Base-by-base conservation (phyloP, 2,797 vertebrate genomes). In the Geotrypetes seraphini region DNA sequence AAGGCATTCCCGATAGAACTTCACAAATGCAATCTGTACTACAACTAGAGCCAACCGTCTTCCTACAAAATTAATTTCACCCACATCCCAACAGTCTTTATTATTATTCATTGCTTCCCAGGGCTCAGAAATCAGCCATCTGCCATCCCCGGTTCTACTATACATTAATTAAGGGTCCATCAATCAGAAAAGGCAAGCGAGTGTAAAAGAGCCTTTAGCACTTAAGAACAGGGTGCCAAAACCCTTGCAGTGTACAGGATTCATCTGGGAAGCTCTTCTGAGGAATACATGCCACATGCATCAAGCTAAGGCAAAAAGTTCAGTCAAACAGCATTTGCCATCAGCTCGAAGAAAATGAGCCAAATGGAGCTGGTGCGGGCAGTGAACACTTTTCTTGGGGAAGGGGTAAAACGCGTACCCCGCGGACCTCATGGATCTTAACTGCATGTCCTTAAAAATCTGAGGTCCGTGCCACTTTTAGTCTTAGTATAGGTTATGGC, bases 21-120 rank as follows among this genome's bases (percentile, higher is more conserved):
- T 78, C 56, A 35, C 43, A 28, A 12, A 32, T 63, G 21, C 45
- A 10, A 37, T 41, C 31, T 56, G 52, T n/a, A n/a, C 45, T 45
- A 40, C 47, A 27, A 48, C 27, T 33, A 37, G n/a, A 44, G 36
- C 31, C 36, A 50, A 52, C 48, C 48, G 14, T 48, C 61, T 59
- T 51, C 48, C 50, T 60, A 55, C 64, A 47, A 55, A 66, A 72
- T 60, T 62, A 55, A 50, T 61, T 58, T 56, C 31, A 43, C 49
- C 43, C 59, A 56, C 55, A 54, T 40, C 52, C 33, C 43, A 67
- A 55, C 50, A 55, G 19, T 68, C 61, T 69, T 63, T 62, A 50
- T 67, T 71, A 60, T 69, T 71, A 80, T 73, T 73, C 67, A 75
- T 73, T 66, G 27, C 63, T 63, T 69, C 73, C 73, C 63, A 50